These are phyloP conservation scores for Pygoscelis adeliae DNA, from an alignment of 2,113 vertebrate species.

Conservation along the genomic window DNA sequence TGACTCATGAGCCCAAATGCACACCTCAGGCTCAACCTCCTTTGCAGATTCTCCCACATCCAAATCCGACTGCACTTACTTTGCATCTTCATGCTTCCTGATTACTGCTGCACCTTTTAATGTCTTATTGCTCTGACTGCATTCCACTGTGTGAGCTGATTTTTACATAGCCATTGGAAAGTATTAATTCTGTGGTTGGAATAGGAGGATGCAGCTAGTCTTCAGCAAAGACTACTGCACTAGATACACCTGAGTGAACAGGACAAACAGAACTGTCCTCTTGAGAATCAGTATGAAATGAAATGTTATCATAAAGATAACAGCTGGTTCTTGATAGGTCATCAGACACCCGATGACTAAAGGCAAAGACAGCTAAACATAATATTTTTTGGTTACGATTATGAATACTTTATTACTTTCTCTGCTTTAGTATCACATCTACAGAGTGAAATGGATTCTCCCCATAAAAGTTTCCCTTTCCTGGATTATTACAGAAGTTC, in stretches of 20 bases:
- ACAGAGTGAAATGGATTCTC: background rate
- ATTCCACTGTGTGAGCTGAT: rapidly evolving
- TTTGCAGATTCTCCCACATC: background rate
- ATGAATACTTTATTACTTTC: background rate
- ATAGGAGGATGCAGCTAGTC: background rate
- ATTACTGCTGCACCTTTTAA: background rate
- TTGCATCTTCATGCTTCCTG: background rate
- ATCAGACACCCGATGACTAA: background rate
- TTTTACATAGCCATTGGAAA: background rate
- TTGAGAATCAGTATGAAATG: background rate
- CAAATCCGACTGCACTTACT: background rate
- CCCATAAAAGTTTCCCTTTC: background rate
- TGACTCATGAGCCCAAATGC: background rate
- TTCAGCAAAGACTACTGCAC: background rate
- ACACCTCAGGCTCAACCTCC: background rate
- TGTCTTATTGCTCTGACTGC: background rate
- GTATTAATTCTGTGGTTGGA: rapidly evolving
- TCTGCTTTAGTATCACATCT: background rate
- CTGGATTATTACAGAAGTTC: rapidly evolving
- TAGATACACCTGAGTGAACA: background rate
- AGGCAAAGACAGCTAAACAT: background rate
- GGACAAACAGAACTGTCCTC: background rate
- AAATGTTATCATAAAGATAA: background rate
- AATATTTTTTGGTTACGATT: rapidly evolving
- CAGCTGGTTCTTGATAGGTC: background rate